phyloP scores from a whole-genome alignment of 2,888 invertebrate genomes.

The Endomychus coccineus region DNA sequence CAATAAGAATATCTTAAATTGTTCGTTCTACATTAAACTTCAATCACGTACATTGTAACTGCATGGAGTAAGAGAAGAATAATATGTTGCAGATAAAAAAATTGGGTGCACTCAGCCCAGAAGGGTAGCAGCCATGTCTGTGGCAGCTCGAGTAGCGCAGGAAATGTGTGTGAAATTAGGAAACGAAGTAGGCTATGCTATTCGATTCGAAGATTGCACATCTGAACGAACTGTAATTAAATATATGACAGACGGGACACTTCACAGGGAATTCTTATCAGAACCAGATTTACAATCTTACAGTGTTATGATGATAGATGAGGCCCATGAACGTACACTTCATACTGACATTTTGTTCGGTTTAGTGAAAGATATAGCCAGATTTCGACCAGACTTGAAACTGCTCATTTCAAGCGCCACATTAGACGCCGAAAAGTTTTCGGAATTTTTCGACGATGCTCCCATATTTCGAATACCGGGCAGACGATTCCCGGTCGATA shows the following conservation, averaged over 20 bases:
- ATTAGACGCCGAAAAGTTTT: slow-evolving; percentile 96
- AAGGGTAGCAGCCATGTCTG: slow-evolving; percentile 99
- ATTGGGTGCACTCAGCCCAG: slow-evolving; percentile 97
- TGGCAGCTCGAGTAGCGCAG: slow-evolving; percentile 94
- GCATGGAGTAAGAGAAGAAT: too few relatives aligned
- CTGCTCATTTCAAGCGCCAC: slow-evolving; percentile 97
- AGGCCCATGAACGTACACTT: slow-evolving; percentile 96
- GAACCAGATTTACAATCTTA: slow-evolving; percentile 95
- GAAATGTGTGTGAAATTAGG: slow-evolving; percentile 97
- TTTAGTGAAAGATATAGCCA: slow-evolving; percentile 65
- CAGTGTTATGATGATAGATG: slow-evolving; percentile 98
- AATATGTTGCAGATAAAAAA: slow-evolving; percentile 53
- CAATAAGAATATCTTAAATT: not conserved
- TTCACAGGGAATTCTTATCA: slow-evolving; percentile 92
- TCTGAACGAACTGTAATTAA: slow-evolving; percentile 94
- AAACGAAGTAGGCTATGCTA: slow-evolving; percentile 82
- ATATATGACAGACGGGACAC: slow-evolving; percentile 99
- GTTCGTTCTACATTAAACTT: not conserved
- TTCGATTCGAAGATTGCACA: slow-evolving; percentile 98
- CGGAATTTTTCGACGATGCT: slow-evolving; percentile 96
- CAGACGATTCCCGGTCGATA: slow-evolving; percentile 89
- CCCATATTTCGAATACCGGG: slow-evolving; percentile 97
- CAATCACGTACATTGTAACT: not conserved
- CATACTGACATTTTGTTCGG: slow-evolving; percentile 99
- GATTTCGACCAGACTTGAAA: slow-evolving; percentile 70